Conservation (phyloP, 2,113 vertebrate genomes). For the Patagioenas fasciata region DNA sequence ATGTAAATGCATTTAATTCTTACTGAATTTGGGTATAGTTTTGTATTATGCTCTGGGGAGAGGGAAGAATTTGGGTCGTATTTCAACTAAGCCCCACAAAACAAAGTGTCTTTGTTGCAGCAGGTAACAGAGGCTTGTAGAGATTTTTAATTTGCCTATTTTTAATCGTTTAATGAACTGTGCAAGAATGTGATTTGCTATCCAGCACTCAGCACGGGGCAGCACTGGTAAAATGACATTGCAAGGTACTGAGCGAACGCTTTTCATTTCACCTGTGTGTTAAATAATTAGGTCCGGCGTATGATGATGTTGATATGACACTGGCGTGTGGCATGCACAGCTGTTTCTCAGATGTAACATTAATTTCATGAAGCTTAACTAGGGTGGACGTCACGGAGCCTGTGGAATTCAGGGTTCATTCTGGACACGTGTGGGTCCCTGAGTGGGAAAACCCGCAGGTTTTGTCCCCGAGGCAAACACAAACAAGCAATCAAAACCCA, state of each 20-base stretch:
- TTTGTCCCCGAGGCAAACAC: background rate
- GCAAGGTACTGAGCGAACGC: slow-evolving; percentile 24
- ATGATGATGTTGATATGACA: background rate
- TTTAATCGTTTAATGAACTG: slow-evolving; percentile 32
- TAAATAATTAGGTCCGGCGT: background rate
- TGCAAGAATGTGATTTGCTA: slow-evolving; percentile 25
- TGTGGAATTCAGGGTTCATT: slow-evolving; percentile 32
- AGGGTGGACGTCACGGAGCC: background rate
- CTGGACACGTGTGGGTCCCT: background rate
- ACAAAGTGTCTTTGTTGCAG: slow-evolving; percentile 10
- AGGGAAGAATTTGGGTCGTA: background rate
- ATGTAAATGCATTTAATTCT: slow-evolving; percentile 19
- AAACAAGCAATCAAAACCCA: too few relatives aligned
- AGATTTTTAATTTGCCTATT: slow-evolving; percentile 1
- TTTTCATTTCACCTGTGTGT: slow-evolving; percentile 44
- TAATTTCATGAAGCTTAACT: slow-evolving; percentile 11
- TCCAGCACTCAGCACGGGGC: slow-evolving; percentile 3
- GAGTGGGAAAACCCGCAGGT: background rate
- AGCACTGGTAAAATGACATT: background rate
- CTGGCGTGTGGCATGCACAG: slow-evolving; percentile 35
- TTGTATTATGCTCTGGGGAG: background rate
- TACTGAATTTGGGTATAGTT: slow-evolving; percentile 27
- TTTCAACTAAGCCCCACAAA: background rate
- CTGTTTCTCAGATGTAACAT: slow-evolving; percentile 1
- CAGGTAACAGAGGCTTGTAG: background rate